Evolutionary conservation across 2,113 vertebrate genomes (phyloP), one percentile per base, ranked within the genome.

Genomic region (Rhabdornis inornatus): DNA sequence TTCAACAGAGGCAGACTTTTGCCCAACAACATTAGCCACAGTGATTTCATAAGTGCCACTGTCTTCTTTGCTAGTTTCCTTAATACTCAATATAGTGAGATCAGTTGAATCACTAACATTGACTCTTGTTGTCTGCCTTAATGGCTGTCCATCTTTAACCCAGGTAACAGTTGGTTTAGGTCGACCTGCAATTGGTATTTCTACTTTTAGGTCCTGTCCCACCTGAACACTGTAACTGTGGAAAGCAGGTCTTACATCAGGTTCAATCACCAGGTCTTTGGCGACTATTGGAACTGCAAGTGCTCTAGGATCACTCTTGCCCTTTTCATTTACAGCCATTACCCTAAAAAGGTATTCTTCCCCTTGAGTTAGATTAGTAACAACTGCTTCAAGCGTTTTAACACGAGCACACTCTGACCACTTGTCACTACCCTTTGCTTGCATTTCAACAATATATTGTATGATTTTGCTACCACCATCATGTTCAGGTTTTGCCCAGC

Each of bases 401-500:
- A 99, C 99, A 83, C 98, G 98, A 76, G 99, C 98, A 97, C 99
- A 99, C 55, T 98, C 98, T 95, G 98, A 98, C 99, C 99, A 99
- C 95, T 99, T 99, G 7, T 99, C 99, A 74, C 97, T 98, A 56
- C 98, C 99, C 93, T 99, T 99, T 63, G 98, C 98, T 98, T 99
- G 98, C 98, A 99, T 98, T 97, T 99, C 99, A 55, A 99, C 98
- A 90, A 99, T 97, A 83, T 99, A 99, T 69, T 99, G 99, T 65
- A 98, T 94, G 40, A 99, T 99, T 98, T 98, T 99, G 97, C 99
- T 99, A 74, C 99, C 99, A 74, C 99, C 99, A 88, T 99, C 99
- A 96, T 99, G 99, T 90, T 99, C 98, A 64, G 99, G 99, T 95
- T 98, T 99, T 96, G 98, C 98, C 99, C 99, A 99, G 79, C 98